A percentile compares a stretch with the other conserved stretches of the same genome.
These are phyloP conservation scores for Serilophus lunatus DNA, from an alignment of 2,113 vertebrate genomes.

Conservation along the genomic window DNA sequence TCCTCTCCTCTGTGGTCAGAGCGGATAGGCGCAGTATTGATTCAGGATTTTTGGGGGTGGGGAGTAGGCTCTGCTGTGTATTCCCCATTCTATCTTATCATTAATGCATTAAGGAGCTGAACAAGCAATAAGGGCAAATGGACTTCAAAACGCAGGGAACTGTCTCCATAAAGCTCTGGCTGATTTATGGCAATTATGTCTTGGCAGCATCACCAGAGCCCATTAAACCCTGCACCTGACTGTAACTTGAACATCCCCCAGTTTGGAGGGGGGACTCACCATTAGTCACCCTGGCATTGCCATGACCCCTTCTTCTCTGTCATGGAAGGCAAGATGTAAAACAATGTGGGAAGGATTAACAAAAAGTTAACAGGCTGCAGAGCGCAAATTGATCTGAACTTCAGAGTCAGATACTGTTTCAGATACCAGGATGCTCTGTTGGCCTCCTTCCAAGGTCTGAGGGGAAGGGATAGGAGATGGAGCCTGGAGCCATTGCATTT, in stretches of 20 bases:
- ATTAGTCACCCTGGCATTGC: background rate
- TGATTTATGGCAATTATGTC: slow-evolving; percentile 61
- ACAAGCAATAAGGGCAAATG: slow-evolving; percentile 74
- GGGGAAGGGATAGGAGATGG: background rate
- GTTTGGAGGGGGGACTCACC: background rate
- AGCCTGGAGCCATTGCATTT: background rate
- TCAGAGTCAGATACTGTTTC: background rate
- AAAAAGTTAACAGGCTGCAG: background rate
- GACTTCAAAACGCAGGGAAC: slow-evolving; percentile 61
- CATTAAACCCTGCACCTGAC: slow-evolving; percentile 25
- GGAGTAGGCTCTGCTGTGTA: background rate
- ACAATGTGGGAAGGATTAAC: background rate
- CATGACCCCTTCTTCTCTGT: background rate
- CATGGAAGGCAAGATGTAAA: background rate
- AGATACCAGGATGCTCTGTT: background rate
- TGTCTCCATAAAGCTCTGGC: slow-evolving; percentile 24
- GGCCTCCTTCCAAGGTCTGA: slow-evolving; percentile 13
- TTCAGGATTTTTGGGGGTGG: slow-evolving; percentile 2
- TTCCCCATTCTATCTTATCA: slow-evolving; percentile 63
- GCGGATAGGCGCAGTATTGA: slow-evolving; percentile 59
- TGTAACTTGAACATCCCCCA: background rate
- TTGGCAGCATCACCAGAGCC: slow-evolving; percentile 13
- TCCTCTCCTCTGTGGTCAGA: background rate
- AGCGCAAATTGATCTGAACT: background rate
- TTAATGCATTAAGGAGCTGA: slow-evolving; percentile 77